phyloP scores from a whole-genome alignment of 2,113 vertebrate species.

The Grantiella picta region DNA sequence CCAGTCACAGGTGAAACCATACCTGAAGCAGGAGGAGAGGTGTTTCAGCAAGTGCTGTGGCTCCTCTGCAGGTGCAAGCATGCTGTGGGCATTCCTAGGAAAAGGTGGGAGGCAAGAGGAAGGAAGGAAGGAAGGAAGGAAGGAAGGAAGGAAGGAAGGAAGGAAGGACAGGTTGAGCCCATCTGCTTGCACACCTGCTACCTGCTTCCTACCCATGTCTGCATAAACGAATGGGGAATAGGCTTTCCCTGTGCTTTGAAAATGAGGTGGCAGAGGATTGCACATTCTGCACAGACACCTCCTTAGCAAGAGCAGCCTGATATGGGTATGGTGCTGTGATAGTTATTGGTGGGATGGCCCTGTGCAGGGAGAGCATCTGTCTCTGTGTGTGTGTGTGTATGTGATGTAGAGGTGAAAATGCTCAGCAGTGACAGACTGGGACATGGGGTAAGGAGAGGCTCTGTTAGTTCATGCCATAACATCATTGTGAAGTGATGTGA shows the following conservation, averaged over 20 bases:
- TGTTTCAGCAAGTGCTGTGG: not conserved
- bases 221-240: not conserved
- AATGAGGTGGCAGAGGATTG: not conserved
- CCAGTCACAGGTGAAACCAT: rapidly evolving
- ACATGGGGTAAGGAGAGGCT: not conserved
- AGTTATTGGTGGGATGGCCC: not conserved
- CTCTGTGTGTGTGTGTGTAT: not conserved
- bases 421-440: not conserved
- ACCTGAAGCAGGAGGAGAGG: not conserved
- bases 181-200: not conserved
- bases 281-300: not conserved
- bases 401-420: not conserved
- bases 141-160: not conserved
- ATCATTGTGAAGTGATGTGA: not conserved
- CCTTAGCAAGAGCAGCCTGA: not conserved
- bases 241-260: not conserved
- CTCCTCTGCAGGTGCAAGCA: not conserved
- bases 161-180: not conserved
- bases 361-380: not conserved
- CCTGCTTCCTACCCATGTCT: not conserved
- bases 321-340: not conserved
- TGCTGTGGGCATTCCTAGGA: not conserved
- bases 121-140: not conserved
- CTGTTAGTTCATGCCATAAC: not conserved
- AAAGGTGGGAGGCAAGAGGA: not conserved